A percentile compares a stretch with the other conserved stretches of the same genome.
phyloP scores from a whole-genome alignment of 2,888 invertebrate genomes.

The Iselma pallidipennis region DNA sequence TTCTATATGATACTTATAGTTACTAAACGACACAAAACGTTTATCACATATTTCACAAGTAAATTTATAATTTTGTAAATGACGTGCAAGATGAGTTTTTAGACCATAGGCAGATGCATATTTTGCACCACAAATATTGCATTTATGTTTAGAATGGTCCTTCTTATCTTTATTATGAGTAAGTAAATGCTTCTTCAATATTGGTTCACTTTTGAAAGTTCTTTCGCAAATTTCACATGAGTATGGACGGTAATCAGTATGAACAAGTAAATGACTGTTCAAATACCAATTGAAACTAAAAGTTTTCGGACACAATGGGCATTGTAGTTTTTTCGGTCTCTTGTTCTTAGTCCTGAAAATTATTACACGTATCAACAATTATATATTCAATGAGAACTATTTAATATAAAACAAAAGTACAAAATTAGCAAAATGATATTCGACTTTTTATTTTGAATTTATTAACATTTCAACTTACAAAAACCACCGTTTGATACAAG shows the following conservation, averaged over 20 bases:
- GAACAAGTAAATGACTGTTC: not conserved
- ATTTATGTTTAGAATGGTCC: no score
- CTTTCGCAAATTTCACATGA: not conserved
- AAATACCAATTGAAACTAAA: not conserved
- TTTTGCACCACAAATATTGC: slow-evolving; percentile 50
- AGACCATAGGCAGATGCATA: slow-evolving; percentile 55
- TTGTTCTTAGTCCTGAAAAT: no score
- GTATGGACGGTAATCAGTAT: not conserved
- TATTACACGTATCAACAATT: no score
- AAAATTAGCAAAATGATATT: no score
- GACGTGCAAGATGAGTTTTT: slow-evolving; percentile 47
- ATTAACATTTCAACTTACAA: no score
- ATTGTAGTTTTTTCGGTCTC: no score
- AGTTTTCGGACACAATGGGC: not conserved
- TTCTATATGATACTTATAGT: slow-evolving; percentile 36
- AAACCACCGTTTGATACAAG: no score
- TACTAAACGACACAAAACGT: not conserved
- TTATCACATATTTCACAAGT: not conserved
- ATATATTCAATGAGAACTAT: no score
- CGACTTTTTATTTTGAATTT: no score
- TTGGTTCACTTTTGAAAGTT: not conserved
- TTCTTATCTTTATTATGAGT: slow-evolving; percentile 47
- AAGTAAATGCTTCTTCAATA: slow-evolving; percentile 40
- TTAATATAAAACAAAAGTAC: no score
- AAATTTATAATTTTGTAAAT: slow-evolving; percentile 5